Conservation (phyloP, 2,888 invertebrate species). For the Drosophila barbarae region DNA sequence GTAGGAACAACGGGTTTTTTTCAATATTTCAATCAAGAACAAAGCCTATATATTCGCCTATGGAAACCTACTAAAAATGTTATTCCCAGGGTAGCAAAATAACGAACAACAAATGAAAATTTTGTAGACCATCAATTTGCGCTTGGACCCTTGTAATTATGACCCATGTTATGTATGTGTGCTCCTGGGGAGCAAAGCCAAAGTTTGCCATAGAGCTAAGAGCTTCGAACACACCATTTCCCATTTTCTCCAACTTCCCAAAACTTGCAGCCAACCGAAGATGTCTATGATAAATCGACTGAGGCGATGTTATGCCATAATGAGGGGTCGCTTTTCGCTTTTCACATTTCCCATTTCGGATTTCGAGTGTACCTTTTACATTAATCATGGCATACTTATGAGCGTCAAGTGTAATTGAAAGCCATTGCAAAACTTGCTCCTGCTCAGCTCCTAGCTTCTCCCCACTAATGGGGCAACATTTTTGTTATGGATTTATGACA, state of each 20-base stretch:
- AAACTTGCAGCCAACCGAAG: constrained; percentile 16
- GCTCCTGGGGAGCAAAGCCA: constrained; percentile 9
- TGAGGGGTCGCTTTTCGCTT: constrained; percentile 52
- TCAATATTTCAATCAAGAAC: not conserved
- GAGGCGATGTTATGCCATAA: constrained; percentile 49
- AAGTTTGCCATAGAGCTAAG: constrained; percentile 57
- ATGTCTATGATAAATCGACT: constrained; percentile 66
- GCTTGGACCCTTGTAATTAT: constrained; percentile 60
- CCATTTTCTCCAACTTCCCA: constrained; percentile 3
- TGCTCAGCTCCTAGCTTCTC: constrained; percentile 1
- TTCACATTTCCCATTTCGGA: constrained; percentile 26
- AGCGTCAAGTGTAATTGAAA: constrained; percentile 71
- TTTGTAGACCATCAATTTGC: constrained; percentile 52
- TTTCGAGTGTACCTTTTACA: constrained; percentile 56
- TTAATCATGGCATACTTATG: constrained; percentile 75
- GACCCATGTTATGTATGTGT: constrained; percentile 35
- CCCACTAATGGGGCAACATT: constrained; percentile 58
- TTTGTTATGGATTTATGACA: constrained; percentile 63
- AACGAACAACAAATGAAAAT: constrained; percentile 53
- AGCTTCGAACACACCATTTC: constrained; percentile 4
- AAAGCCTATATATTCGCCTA: not conserved
- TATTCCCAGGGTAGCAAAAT: constrained; percentile 9
- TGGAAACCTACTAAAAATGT: not conserved
- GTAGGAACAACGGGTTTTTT: not conserved
- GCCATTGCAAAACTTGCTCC: constrained; percentile 70